These are phyloP conservation scores for Selene dorsalis DNA, from an alignment of 2,797 vertebrate genomes.

Conservation along the genomic window DNA sequence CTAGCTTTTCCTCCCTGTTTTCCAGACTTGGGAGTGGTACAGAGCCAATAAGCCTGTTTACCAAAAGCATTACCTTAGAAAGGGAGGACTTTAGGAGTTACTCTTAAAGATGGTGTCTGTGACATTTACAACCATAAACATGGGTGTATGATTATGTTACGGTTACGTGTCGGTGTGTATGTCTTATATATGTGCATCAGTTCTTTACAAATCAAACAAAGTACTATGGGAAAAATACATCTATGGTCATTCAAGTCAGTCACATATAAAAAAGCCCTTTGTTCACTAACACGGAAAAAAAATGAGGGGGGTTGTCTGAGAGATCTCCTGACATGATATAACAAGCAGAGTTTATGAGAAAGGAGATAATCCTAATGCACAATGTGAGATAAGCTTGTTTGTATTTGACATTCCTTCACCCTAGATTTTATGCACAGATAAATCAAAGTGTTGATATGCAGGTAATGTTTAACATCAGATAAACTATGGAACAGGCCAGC, in stretches of 20 bases:
- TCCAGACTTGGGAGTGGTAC: not conserved
- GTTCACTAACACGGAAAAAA: slow-evolving; percentile 12
- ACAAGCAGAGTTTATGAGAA: not conserved
- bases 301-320: not conserved
- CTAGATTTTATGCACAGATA: not conserved
- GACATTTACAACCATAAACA: no score
- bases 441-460: not conserved
- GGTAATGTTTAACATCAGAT: not conserved
- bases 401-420: slow-evolving; percentile 9
- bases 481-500: not conserved
- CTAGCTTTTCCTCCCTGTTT: not conserved
- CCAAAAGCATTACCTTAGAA: not conserved
- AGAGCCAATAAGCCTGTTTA: not conserved
- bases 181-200: not conserved
- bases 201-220: not conserved
- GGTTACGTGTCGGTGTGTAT: no score
- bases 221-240: not conserved
- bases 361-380: not conserved
- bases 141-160: not conserved
- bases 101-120: not conserved
- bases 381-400: slow-evolving; percentile 8
- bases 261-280: slow-evolving; percentile 36
- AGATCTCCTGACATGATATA: not conserved
- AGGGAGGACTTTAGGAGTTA: not conserved
- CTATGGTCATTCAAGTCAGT: not conserved